Percentiles rank a stretch among this genome's conserved stretches.
phyloP scores from a whole-genome alignment of 2,113 vertebrate genomes.

The Hemichromis elongatus region DNA sequence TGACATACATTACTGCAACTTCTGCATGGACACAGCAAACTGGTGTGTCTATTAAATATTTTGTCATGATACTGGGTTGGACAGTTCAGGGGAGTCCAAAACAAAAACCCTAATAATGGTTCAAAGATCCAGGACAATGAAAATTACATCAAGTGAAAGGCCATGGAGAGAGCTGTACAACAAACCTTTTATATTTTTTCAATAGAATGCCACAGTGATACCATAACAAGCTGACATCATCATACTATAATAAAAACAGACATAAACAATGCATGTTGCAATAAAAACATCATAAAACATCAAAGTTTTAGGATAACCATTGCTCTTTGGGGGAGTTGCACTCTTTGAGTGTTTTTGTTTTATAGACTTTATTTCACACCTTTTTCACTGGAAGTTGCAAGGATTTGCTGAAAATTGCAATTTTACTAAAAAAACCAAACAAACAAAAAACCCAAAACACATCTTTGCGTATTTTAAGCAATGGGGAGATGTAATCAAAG shows the following conservation, averaged over 20 bases:
- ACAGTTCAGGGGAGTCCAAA: background rate
- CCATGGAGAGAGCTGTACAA: background rate
- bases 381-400: background rate
- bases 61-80: background rate
- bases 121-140: background rate
- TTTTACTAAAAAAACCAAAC: no score
- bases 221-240: background rate
- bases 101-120: background rate
- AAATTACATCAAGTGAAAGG: background rate
- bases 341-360: background rate
- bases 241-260: background rate
- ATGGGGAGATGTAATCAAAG: background rate
- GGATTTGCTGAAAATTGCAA: background rate
- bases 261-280: background rate
- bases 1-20: background rate
- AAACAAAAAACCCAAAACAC: background rate
- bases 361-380: background rate
- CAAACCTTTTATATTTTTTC: no score
- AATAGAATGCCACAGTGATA: background rate
- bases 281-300: background rate
- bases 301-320: background rate
- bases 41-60: background rate
- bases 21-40: background rate
- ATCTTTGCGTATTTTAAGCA: background rate
- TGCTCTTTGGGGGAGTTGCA: background rate